Conservation (phyloP, 1,140 invertebrate species). For the Neodiprion virginianus region DNA sequence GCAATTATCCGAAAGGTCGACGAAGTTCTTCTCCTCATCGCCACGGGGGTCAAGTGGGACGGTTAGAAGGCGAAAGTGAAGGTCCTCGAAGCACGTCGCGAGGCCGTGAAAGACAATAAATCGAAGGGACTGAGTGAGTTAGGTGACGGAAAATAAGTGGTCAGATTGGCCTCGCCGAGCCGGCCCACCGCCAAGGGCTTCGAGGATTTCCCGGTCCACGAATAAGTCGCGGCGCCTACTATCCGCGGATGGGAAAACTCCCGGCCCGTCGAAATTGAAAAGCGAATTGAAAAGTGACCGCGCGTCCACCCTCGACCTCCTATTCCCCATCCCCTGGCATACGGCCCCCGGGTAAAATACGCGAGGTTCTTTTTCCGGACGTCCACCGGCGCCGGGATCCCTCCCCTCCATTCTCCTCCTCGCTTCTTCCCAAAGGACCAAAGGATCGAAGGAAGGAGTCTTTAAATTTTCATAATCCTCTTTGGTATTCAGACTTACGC, state of each 20-base stretch:
- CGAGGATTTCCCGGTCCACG: background rate
- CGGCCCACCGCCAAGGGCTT: background rate
- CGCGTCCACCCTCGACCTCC: slow-evolving; percentile 6
- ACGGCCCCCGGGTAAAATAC: background rate
- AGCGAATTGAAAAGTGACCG: slow-evolving; percentile 4
- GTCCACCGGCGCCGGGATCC: background rate
- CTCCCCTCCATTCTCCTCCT: background rate
- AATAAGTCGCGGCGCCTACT: background rate
- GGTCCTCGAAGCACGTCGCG: slow-evolving; percentile 12
- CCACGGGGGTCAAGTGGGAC: slow-evolving; percentile 24
- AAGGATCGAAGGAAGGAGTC: background rate
- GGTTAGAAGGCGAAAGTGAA: slow-evolving; percentile 33
- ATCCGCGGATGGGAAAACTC: background rate
- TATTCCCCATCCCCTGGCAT: background rate
- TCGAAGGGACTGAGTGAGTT: slow-evolving; percentile 21
- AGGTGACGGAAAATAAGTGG: slow-evolving; percentile 24
- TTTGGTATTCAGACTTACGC: background rate
- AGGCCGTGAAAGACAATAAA: slow-evolving; percentile 12
- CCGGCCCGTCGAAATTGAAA: slow-evolving; percentile 2
- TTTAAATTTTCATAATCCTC: background rate
- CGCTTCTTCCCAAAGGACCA: background rate
- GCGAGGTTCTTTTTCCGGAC: background rate
- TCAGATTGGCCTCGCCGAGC: slow-evolving; percentile 9
- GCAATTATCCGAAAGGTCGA: too few species aligned
- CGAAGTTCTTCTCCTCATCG: too few species aligned